Percentiles rank a stretch among this genome's conserved stretches.
Evolutionary conservation across 2,888 invertebrate genomes (phyloP).

Genomic region (Malthinus flaveolus): DNA sequence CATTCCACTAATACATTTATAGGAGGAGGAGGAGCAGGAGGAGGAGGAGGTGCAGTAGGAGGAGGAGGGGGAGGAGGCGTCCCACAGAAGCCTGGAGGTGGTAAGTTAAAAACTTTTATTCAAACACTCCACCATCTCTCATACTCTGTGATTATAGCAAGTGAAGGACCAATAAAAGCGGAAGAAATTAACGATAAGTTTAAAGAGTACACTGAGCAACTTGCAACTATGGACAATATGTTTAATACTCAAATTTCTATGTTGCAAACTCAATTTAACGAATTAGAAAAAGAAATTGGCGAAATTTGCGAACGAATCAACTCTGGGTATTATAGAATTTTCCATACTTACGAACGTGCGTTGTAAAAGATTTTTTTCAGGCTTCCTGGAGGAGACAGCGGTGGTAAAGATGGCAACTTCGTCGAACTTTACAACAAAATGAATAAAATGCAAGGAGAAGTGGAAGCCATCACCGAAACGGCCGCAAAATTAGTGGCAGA

Average conservation of each 20-base stretch:
- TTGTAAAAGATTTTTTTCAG: background rate
- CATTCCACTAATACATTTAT: too few relatives aligned
- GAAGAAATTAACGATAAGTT: conserved; percentile 35
- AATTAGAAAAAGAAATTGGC: conserved; percentile 54
- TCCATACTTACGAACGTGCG: too few relatives aligned
- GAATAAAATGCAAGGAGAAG: conserved; percentile 51
- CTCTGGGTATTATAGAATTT: conserved; percentile 28
- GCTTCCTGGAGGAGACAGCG: conserved; percentile 33
- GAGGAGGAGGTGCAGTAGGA: background rate
- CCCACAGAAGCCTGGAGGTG: too few relatives aligned
- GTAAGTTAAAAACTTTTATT: too few relatives aligned
- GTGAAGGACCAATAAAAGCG: too few relatives aligned
- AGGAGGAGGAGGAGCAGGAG: background rate
- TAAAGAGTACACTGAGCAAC: conserved; percentile 41
- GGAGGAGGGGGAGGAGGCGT: background rate
- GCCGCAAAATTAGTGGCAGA: conserved; percentile 59
- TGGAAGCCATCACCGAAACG: conserved; percentile 50
- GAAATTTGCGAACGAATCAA: conserved; percentile 44
- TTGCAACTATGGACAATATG: conserved; percentile 45
- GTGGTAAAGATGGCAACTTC: conserved; percentile 36
- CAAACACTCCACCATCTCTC: too few relatives aligned
- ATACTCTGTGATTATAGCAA: too few relatives aligned
- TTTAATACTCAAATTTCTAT: conserved; percentile 54
- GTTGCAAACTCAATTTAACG: conserved; percentile 58
- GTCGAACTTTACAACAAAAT: conserved; percentile 52